Conservation (phyloP, 2,113 vertebrate genomes). For the Ellobius talpinus region DNA sequence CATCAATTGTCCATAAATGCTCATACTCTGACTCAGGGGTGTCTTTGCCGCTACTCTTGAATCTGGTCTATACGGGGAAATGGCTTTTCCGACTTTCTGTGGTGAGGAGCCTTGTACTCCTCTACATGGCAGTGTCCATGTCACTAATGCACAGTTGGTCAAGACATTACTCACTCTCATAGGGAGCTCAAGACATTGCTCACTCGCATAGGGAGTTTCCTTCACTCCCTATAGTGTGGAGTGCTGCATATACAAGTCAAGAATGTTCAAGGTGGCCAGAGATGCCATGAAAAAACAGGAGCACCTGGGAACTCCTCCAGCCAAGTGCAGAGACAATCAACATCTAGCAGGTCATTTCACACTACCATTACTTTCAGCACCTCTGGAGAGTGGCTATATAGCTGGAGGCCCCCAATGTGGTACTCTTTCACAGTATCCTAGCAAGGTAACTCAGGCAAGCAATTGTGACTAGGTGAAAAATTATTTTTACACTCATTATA, state of each 20-base stretch:
- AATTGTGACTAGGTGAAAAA: neutral
- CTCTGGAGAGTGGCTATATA: too few relatives aligned
- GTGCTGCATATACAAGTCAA: neutral
- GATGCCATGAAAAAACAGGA: neutral
- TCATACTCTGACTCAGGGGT: neutral
- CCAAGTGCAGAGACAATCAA: neutral
- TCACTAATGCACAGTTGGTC: neutral
- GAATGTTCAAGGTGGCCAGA: too few relatives aligned
- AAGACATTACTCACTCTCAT: neutral
- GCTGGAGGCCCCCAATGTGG: neutral
- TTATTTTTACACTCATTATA: neutral
- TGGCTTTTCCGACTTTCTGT: neutral
- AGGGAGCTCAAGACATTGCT: neutral
- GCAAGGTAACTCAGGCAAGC: neutral
- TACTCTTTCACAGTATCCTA: neutral
- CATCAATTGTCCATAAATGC: neutral
- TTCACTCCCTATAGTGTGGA: neutral
- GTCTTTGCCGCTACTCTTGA: neutral
- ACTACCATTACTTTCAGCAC: neutral
- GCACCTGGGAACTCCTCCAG: neutral
- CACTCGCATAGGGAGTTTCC: neutral
- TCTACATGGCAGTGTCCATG: neutral
- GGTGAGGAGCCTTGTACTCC: neutral
- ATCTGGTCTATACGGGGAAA: neutral
- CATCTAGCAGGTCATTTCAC: neutral